Evolutionary conservation across 2,113 vertebrate species (phyloP).

Genomic region (Platichthys flesus): DNA sequence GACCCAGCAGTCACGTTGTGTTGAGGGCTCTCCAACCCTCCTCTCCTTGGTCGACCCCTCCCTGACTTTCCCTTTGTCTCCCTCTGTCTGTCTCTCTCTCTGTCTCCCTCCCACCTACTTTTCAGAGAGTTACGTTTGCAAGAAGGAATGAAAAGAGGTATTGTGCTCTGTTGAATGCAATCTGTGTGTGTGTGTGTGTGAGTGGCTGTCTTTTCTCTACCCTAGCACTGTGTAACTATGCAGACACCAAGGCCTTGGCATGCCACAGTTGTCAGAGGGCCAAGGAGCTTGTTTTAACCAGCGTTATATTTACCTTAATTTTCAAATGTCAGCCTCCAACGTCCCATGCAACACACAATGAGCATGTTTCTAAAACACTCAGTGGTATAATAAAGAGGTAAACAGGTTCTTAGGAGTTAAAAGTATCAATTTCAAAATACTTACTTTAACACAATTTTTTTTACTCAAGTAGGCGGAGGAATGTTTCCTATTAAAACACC

Average conservation of each 20-base stretch:
- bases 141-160: conserved; percentile 74
- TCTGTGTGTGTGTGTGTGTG: conserved; percentile 47
- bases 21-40: conserved; percentile 45
- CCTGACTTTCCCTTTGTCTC: conserved; percentile 60
- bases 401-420: neutral
- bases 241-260: conserved; percentile 31
- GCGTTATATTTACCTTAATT: conserved; percentile 1
- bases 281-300: conserved; percentile 31
- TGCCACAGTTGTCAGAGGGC: conserved; percentile 34
- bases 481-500: conserved; percentile 6
- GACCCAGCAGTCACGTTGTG: conserved; percentile 52
- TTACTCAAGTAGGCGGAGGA: conserved; percentile 19
- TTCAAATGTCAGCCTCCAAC: conserved; percentile 10
- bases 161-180: conserved; percentile 68
- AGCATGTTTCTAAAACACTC: neutral
- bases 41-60: conserved; percentile 51
- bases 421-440: neutral
- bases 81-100: conserved; percentile 26
- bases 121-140: conserved; percentile 65
- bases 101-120: conserved; percentile 54
- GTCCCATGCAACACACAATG: neutral
- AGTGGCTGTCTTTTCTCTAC: conserved; percentile 19
- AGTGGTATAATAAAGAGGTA: too few relatives aligned
- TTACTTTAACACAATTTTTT: neutral
- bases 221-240: conserved; percentile 29